Evolutionary conservation across 2,797 vertebrate genomes (phyloP), one percentile per base, ranked within the genome.

Genomic region (Kryptolebias ocellatus): DNA sequence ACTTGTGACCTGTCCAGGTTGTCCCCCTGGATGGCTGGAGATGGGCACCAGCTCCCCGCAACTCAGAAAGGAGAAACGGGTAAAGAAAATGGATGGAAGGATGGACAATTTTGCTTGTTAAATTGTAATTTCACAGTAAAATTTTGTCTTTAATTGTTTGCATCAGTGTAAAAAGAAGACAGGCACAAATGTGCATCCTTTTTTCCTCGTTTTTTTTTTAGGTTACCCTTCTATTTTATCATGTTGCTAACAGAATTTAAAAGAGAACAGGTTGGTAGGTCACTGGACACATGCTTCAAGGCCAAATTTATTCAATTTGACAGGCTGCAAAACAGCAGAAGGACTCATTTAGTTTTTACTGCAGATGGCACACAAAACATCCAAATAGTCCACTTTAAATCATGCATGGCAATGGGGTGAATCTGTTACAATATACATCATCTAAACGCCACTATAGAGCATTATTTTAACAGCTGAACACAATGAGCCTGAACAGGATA

Each of bases 271-370:
- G 55, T 61, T 34, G 55, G 31, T 54, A 72, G 67, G 79, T 83
- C 67, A 69, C 42, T 64, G 71, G 58, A 69, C 67, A 58, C 74
- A 60, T 39, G 28, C 57, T 44, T 63, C 73, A 77, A 80, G 60
- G 72, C 68, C 64, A 50, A 60, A 59, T 64, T 55, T 46, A 47
- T 73, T 78, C 68, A 79, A 75, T 80, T 67, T 74, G 64, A 80
- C 74, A 72, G 59, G 67, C 72, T 72, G 53, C 75, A 53, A 81
- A 79, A 76, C 16, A 47, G 71, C 69, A 76, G 60, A 51, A 75
- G 59, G 59, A 29, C 56, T 68, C 52, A 71, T 64, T 70, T 66
- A 62, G 60, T 77, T 80, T 87, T 86, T 72, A 76, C 67, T 74
- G 72, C 60, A 53, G 66, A 63, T 3, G 9, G 66, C 61, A 64